A percentile compares a stretch with the other conserved stretches of the same genome.
These are phyloP conservation scores for Eupithecia exiguata DNA, from an alignment of 2,888 invertebrate species.

Conservation along the genomic window DNA sequence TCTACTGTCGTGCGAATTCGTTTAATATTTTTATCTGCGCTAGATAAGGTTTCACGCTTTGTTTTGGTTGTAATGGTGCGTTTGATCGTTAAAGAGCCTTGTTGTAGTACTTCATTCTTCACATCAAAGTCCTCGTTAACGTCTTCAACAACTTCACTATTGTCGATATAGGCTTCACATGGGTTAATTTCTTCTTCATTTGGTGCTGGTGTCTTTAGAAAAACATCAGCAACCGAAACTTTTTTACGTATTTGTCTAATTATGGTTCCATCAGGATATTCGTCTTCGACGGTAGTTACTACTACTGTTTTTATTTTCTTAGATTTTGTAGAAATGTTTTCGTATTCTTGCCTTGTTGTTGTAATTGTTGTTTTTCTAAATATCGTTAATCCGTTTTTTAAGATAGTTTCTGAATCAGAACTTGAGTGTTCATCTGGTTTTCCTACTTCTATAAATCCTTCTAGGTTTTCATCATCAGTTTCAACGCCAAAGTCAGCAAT, in stretches of 20 bases:
- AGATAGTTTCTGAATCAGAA: slow-evolving; percentile 55
- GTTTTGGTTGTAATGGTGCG: slow-evolving; percentile 78
- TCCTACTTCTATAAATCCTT: slow-evolving; percentile 60
- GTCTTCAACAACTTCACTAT: slow-evolving; percentile 72
- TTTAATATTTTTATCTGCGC: slow-evolving; percentile 79
- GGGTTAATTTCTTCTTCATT: slow-evolving; percentile 50
- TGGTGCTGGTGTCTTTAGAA: slow-evolving; percentile 53
- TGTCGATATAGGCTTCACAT: slow-evolving; percentile 59
- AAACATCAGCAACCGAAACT: slow-evolving; percentile 70
- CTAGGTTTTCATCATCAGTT: slow-evolving; percentile 65
- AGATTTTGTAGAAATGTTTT: slow-evolving; percentile 55
- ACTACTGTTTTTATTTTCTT: slow-evolving; percentile 72
- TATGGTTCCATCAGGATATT: slow-evolving; percentile 73
- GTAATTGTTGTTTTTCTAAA: slow-evolving; percentile 67
- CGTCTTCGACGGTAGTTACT: slow-evolving; percentile 68
- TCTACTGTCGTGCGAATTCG: slow-evolving; percentile 84
- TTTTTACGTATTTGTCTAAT: slow-evolving; percentile 75
- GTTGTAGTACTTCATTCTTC: slow-evolving; percentile 67
- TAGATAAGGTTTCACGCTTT: slow-evolving; percentile 77
- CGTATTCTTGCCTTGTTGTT: slow-evolving; percentile 69
- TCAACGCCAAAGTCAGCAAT: slow-evolving; percentile 67
- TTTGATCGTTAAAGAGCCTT: slow-evolving; percentile 66
- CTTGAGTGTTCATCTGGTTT: slow-evolving; percentile 61
- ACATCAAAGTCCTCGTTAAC: slow-evolving; percentile 71
- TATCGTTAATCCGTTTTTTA: slow-evolving; percentile 64